Evolutionary conservation across 1,140 invertebrate species (phyloP).

Genomic region (Drosophila serrata): DNA sequence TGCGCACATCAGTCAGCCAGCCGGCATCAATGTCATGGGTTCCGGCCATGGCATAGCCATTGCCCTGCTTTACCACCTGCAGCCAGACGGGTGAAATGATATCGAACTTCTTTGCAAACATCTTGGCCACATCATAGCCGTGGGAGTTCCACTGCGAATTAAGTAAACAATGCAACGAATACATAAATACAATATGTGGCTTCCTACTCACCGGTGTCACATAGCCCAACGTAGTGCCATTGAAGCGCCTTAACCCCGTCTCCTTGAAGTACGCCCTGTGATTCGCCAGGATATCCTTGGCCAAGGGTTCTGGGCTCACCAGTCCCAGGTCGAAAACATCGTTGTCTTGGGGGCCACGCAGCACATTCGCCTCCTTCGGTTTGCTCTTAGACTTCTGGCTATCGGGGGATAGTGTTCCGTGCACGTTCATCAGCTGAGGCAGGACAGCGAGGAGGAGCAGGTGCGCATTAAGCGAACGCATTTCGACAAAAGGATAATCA

Average conservation of each 20-base stretch:
- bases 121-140: constrained; percentile 97
- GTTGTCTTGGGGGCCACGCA: constrained; percentile 88
- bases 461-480: constrained; percentile 37
- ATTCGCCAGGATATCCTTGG: constrained; percentile 91
- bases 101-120: constrained; percentile 95
- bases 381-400: constrained; percentile 86
- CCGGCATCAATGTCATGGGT: constrained; percentile 92
- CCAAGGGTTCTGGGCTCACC: constrained; percentile 88
- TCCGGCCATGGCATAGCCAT: constrained; percentile 89
- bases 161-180: constrained; percentile 12
- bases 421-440: constrained; percentile 33
- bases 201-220: constrained; percentile 93
- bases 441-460: constrained; percentile 39
- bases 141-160: constrained; percentile 96
- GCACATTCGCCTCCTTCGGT: constrained; percentile 82
- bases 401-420: constrained; percentile 86
- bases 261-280: constrained; percentile 91
- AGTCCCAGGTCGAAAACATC: constrained; percentile 90
- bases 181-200: not conserved
- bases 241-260: constrained; percentile 88
- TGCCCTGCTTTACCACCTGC: constrained; percentile 89
- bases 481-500: constrained; percentile 38
- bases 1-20: constrained; percentile 92
- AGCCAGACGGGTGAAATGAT: constrained; percentile 98
- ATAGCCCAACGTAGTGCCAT: constrained; percentile 92